Evolutionary conservation across 2,113 vertebrate genomes (phyloP).

Genomic region (Mobula hypostoma): DNA sequence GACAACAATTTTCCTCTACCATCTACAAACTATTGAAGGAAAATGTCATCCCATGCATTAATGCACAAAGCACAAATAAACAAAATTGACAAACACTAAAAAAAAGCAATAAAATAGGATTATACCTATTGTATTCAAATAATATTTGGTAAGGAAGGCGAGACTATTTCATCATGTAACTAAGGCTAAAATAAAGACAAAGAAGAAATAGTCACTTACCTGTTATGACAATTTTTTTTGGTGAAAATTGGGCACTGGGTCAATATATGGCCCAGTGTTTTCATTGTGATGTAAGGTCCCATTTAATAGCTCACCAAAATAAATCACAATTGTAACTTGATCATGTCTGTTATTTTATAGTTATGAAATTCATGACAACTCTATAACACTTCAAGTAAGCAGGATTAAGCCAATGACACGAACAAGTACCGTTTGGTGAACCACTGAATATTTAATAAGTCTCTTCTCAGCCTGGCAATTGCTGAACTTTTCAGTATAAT

Average conservation of each 20-base stretch:
- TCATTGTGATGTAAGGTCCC: background rate
- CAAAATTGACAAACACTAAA: background rate
- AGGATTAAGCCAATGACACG: slow-evolving; percentile 28
- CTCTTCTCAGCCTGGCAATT: slow-evolving; percentile 24
- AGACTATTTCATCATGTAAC: background rate
- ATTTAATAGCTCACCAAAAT: background rate
- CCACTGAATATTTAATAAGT: slow-evolving; percentile 29
- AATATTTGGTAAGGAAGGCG: background rate
- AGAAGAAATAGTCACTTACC: background rate
- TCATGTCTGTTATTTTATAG: slow-evolving; percentile 6
- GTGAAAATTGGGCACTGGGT: background rate
- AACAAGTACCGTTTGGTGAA: slow-evolving; percentile 23
- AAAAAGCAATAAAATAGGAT: background rate
- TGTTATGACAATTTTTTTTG: background rate
- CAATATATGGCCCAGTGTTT: background rate
- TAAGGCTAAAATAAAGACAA: background rate
- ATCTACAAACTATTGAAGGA: background rate
- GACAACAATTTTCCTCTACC: background rate
- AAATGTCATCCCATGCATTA: background rate
- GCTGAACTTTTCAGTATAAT: slow-evolving; percentile 21
- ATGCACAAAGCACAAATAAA: background rate
- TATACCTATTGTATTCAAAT: background rate
- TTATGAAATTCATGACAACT: slow-evolving; percentile 30
- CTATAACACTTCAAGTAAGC: slow-evolving; percentile 24
- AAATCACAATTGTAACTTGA: slow-evolving; percentile 28